Percentiles rank a stretch among this genome's conserved stretches.
These are phyloP conservation scores for Cephus cinctus DNA, from an alignment of 1,140 invertebrate genomes.

Conservation along the genomic window DNA sequence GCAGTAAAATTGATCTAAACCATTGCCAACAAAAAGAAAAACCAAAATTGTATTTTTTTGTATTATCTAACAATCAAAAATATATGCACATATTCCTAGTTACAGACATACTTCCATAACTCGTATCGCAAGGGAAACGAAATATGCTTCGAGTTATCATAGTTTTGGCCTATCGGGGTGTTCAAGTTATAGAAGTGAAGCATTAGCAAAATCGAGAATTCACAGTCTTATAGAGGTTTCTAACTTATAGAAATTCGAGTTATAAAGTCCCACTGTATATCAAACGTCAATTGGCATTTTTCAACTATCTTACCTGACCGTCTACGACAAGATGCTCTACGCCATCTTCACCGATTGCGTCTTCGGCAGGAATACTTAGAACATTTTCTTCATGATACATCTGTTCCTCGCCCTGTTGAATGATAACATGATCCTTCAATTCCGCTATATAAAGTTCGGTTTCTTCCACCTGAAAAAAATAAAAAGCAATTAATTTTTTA, in stretches of 20 bases:
- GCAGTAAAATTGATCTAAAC: conserved; percentile 39
- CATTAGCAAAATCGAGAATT: too few relatives aligned
- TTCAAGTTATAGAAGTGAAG: too few relatives aligned
- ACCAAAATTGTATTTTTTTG: conserved; percentile 4
- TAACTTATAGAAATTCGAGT: too few relatives aligned
- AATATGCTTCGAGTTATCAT: too few relatives aligned
- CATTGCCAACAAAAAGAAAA: conserved; percentile 3
- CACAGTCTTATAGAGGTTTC: too few relatives aligned
- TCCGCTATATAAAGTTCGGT: conserved; percentile 60
- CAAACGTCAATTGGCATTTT: too few relatives aligned
- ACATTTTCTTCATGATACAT: conserved; percentile 45
- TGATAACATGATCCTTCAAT: conserved; percentile 59
- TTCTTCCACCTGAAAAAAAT: conserved; percentile 39
- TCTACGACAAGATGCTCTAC: conserved; percentile 60
- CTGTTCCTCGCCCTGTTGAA: conserved; percentile 50
- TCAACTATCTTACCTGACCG: conserved; percentile 53
- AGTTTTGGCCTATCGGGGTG: too few relatives aligned
- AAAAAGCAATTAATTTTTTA: background rate
- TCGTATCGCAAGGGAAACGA: too few relatives aligned
- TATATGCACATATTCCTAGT: too few relatives aligned
- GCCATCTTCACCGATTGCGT: conserved; percentile 41
- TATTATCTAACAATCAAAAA: too few relatives aligned
- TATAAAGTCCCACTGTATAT: too few relatives aligned
- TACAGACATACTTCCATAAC: too few relatives aligned
- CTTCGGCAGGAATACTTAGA: conserved; percentile 43